phyloP scores from a whole-genome alignment of 2,888 invertebrate species.

The Eledona agricola region DNA sequence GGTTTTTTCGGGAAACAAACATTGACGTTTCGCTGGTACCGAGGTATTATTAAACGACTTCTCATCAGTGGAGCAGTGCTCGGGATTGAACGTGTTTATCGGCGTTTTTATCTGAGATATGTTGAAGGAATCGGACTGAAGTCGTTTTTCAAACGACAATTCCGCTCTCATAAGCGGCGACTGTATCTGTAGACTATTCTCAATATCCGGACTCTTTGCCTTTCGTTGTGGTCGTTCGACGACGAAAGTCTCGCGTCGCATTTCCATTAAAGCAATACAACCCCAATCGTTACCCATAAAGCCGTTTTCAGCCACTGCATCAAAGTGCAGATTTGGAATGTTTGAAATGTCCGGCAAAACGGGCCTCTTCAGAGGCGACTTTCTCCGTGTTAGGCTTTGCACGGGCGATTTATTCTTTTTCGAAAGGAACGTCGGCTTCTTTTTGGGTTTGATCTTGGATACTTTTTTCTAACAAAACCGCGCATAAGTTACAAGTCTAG shows the following conservation, averaged over 20 bases:
- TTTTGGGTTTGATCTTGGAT: background rate
- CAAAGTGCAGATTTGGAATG: slow-evolving; percentile 16
- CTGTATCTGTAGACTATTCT: slow-evolving; percentile 49
- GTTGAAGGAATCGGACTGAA: slow-evolving; percentile 40
- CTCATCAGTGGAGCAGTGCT: slow-evolving; percentile 41
- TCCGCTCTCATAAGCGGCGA: background rate
- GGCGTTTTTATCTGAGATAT: slow-evolving; percentile 39
- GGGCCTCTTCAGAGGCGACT: slow-evolving; percentile 7
- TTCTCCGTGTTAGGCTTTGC: background rate
- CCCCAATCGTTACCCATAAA: slow-evolving; percentile 2
- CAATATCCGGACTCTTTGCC: slow-evolving; percentile 29
- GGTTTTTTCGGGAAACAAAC: slow-evolving; percentile 6
- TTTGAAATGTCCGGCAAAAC: slow-evolving; percentile 36
- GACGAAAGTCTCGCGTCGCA: background rate
- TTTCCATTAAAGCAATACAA: slow-evolving; percentile 6
- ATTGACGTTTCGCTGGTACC: slow-evolving; percentile 1
- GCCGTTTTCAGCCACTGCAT: background rate
- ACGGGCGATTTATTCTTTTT: slow-evolving; percentile 13
- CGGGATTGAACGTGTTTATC: slow-evolving; percentile 37
- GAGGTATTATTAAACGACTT: slow-evolving; percentile 27
- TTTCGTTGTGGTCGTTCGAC: background rate
- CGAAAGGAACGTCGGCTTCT: slow-evolving; percentile 1
- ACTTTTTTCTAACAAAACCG: slow-evolving; percentile 1
- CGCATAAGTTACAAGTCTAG: background rate
- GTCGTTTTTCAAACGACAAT: slow-evolving; percentile 36